Evolutionary conservation across 1,140 invertebrate genomes (phyloP), one percentile per base, ranked within the genome.

Genomic region (Zaprionus taronus): DNA sequence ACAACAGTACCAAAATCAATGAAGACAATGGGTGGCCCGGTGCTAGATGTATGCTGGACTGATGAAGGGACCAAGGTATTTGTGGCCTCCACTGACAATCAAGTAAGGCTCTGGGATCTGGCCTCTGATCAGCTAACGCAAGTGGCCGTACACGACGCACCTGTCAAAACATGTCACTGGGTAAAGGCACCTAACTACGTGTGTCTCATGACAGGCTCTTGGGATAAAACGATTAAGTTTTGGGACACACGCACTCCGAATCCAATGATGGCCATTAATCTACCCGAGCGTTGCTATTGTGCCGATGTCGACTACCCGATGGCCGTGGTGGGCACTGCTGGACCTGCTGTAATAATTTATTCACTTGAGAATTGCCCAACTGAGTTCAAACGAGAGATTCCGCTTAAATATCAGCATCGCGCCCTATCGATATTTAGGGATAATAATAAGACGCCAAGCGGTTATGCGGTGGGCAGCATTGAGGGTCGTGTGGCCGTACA

Each of bases 161-260:
- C 99, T 0, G 96, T 99, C 0, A 99, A 97, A 93, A 98, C 98
- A 4, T 98, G 99, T 80, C 98, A 99, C 92, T 99, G 97, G 97
- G 96, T 99, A 31, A 99, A 99, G 94, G 97, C 97, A 1, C 95
- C 97, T 0, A 97, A 96, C 91, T 99, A 99, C 93, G 96, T 96
- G 1, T 99, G 99, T 93, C 94, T 99, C 1, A 99, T 99, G 99
- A 99, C 99, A 14, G 98, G 98, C 5, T 99, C 98, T 22, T 99
- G 98, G 98, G 99, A 99, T 93, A 99, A 99, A 94, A 99, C 98
- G 1, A 93, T 99, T 1, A 98, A 97, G 94, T 96, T 97, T 94
- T 99, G 99, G 99, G 99, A 99, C 93, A 97, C 97, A 0, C 94
- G 99, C 47, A 96, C 96, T 74, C 95, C 97, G 12, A 96, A 95